Conservation (phyloP, 1,140 invertebrate species). For the Megathymus violae region DNA sequence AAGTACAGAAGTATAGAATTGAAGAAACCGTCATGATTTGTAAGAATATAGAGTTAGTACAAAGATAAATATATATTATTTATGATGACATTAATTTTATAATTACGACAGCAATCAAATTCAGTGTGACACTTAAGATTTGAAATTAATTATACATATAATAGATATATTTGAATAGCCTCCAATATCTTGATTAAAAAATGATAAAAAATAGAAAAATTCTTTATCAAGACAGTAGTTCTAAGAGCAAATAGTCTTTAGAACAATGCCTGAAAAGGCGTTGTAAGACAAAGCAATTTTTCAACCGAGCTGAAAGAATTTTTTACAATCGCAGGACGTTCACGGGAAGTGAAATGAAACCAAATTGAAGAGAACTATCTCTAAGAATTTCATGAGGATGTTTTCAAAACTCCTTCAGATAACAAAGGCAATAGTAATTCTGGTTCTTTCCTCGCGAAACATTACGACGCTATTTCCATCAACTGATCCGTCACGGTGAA, state of each 20-base stretch:
- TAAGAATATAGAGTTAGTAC: too few relatives aligned
- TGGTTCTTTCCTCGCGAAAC: constrained; percentile 31
- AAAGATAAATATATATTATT: too few relatives aligned
- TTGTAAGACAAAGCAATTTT: constrained; percentile 30
- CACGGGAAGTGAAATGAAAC: constrained; percentile 32
- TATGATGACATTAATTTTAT: too few relatives aligned
- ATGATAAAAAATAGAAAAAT: background rate
- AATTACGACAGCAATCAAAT: too few relatives aligned
- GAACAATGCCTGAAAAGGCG: constrained; percentile 26
- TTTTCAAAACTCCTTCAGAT: constrained; percentile 39
- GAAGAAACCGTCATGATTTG: too few relatives aligned
- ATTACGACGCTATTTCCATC: constrained; percentile 7
- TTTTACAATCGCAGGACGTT: constrained; percentile 31
- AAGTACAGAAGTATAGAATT: too few relatives aligned
- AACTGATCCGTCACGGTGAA: background rate
- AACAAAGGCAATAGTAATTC: constrained; percentile 42
- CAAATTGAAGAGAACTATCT: constrained; percentile 33
- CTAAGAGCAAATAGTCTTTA: constrained; percentile 21
- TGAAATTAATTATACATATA: too few relatives aligned
- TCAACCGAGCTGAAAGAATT: constrained; percentile 24
- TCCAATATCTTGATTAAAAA: background rate
- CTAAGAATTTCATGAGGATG: constrained; percentile 38
- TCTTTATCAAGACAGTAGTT: background rate
- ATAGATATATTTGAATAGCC: background rate
- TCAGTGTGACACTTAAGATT: too few relatives aligned